Conservation (phyloP, 2,113 vertebrate genomes). For the Pseudopipra pipra region DNA sequence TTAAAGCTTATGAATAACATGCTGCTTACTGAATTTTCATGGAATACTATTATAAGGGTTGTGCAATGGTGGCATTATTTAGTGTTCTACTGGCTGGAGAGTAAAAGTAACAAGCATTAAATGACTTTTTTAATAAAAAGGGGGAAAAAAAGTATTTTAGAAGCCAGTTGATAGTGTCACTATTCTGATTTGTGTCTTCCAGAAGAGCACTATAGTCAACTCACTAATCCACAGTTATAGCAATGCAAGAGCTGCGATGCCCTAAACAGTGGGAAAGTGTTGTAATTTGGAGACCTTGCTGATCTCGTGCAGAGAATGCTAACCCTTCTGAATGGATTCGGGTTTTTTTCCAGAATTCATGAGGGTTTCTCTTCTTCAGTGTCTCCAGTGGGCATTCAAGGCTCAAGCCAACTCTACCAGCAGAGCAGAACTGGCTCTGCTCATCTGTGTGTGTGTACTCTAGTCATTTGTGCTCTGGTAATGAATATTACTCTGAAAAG, state of each 20-base stretch:
- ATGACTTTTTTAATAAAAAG: background rate
- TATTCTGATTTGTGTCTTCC: background rate
- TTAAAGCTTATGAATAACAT: background rate
- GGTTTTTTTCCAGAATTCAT: background rate
- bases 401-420: background rate
- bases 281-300: background rate
- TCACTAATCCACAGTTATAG: background rate
- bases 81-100: background rate
- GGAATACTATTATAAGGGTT: background rate
- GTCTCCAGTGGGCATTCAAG: background rate
- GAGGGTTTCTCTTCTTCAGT: background rate
- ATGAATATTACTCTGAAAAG: background rate
- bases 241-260: background rate
- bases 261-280: background rate
- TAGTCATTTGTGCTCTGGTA: background rate
- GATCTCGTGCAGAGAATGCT: background rate
- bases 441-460: background rate
- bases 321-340: background rate
- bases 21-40: background rate
- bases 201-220: background rate
- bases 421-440: background rate
- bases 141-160: background rate
- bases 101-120: background rate
- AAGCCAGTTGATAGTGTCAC: background rate
- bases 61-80: background rate